These are phyloP conservation scores for Cynocephalus volans DNA, from an alignment of 2,113 vertebrate species.

Conservation along the genomic window DNA sequence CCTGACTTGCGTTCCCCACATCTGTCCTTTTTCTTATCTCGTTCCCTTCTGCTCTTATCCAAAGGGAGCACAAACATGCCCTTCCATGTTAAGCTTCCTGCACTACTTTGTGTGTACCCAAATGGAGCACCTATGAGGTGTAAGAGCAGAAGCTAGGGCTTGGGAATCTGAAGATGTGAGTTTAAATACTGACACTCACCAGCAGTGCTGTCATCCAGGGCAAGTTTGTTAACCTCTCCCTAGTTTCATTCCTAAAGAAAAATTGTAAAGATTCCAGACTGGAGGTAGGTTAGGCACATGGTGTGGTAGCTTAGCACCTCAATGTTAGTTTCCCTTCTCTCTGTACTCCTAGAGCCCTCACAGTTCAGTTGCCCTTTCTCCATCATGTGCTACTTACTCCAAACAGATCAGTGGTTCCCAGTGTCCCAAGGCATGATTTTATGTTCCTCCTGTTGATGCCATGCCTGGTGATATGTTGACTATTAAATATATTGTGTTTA, in stretches of 20 bases:
- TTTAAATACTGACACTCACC: neutral
- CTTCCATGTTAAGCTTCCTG: neutral
- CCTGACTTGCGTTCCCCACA: neutral
- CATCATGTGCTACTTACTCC: neutral
- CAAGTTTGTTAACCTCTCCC: neutral
- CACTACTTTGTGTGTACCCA: neutral
- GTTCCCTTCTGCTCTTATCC: neutral
- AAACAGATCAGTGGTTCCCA: neutral
- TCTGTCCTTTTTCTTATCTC: slow-evolving; percentile 1
- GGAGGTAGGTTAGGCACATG: neutral
- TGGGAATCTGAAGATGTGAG: neutral
- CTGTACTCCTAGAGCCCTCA: neutral
- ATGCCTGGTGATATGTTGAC: neutral
- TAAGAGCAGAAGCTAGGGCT: neutral
- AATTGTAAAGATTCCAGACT: neutral
- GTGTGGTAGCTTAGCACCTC: neutral
- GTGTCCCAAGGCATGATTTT: slow-evolving; percentile 21
- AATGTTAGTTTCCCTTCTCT: neutral
- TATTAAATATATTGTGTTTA: slow-evolving; percentile 9
- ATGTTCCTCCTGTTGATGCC: slow-evolving; percentile 16
- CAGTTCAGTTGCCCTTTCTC: neutral
- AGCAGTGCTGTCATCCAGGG: neutral
- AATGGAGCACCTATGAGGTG: neutral
- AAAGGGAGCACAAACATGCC: neutral
- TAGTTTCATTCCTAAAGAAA: neutral